Conservation (phyloP, 2,113 vertebrate genomes). For the Notechis scutatus region DNA sequence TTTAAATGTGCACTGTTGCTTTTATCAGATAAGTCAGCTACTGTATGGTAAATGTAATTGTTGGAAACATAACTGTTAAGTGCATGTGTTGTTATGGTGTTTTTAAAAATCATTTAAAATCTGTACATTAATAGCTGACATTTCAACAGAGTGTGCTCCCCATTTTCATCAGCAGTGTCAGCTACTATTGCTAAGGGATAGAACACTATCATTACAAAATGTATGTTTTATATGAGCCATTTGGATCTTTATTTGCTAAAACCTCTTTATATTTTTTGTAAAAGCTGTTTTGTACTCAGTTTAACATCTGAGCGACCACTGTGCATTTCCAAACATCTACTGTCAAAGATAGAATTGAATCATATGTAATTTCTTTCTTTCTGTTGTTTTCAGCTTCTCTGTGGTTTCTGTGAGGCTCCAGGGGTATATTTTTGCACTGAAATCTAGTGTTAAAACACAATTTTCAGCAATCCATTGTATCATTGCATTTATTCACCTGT, state of each 20-base stretch:
- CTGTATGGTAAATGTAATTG: slow-evolving; percentile 54
- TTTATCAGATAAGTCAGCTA: slow-evolving; percentile 51
- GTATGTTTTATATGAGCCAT: slow-evolving; percentile 36
- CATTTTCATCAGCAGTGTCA: slow-evolving; percentile 7
- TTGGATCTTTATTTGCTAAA: slow-evolving; percentile 52
- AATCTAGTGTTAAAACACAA: slow-evolving; percentile 76
- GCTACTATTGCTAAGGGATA: slow-evolving; percentile 27
- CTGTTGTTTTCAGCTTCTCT: slow-evolving; percentile 65
- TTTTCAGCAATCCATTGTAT: slow-evolving; percentile 78
- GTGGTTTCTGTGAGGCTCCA: slow-evolving; percentile 74
- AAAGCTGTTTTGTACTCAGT: slow-evolving; percentile 37
- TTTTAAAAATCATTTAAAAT: slow-evolving; percentile 49
- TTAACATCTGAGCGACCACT: slow-evolving; percentile 17
- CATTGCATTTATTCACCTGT: slow-evolving; percentile 80
- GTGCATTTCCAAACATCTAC: neutral
- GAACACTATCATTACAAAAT: neutral
- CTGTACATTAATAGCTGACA: slow-evolving; percentile 66
- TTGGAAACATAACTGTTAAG: slow-evolving; percentile 56
- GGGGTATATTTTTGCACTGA: slow-evolving; percentile 81
- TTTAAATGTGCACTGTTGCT: slow-evolving; percentile 57
- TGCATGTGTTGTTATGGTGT: slow-evolving; percentile 54
- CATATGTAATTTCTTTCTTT: slow-evolving; percentile 45
- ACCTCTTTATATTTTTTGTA: slow-evolving; percentile 17
- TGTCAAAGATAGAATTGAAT: slow-evolving; percentile 47
- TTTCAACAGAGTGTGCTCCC: slow-evolving; percentile 43